Base-by-base conservation (phyloP, 2,797 vertebrate species). In the Scomberomorus guttatus region DNA sequence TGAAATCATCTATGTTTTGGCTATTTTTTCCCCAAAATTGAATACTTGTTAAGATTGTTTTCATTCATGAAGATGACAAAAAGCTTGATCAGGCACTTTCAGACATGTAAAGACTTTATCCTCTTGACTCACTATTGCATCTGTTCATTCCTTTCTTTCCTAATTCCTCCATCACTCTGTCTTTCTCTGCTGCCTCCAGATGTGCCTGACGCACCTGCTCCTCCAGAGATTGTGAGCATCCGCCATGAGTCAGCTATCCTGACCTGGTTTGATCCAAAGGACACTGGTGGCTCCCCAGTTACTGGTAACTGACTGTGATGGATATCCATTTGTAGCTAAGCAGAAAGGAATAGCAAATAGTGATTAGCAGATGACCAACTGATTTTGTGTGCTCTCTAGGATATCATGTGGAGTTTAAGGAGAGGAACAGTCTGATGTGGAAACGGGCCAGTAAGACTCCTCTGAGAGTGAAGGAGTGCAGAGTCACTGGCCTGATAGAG, bases 371-470 rank as follows among this genome's bases (percentile, higher is more conserved):
- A 24, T 68, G 10, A 56, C 39, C 6, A 4, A 64, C 3, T 55
- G 4, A 13, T 34, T 39, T 72, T 77, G 13, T 79, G 3, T 80
- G 67, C 37, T 51, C 44, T 90, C 8, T 66, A 99, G 98, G 98
- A 58, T 99, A 99, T 92, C 97, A 98, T 68, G 92, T 99, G 63
- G 98, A 99, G 89, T 97, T 96, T 86, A 99, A 99, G 93, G 98
- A 99, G 90, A 97, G 96, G 87, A 99, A 99, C 90, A 99, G 98
- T 91, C 94, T 99, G 82, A 94, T 99, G 93, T 99, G 98, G 98
- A 99, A 99, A 90, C 96, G 97, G 87, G 97, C 97, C 85, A 96
- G 82, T 77, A 97, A 97, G 91, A 98, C 96, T 32, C 97, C 97
- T 79, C 92, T 99, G 86, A 97, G 96, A 93, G 96, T 99, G 91